Evolutionary conservation across 2,113 vertebrate species (phyloP), one percentile per base, ranked within the genome.

Genomic region (Labeo catla): DNA sequence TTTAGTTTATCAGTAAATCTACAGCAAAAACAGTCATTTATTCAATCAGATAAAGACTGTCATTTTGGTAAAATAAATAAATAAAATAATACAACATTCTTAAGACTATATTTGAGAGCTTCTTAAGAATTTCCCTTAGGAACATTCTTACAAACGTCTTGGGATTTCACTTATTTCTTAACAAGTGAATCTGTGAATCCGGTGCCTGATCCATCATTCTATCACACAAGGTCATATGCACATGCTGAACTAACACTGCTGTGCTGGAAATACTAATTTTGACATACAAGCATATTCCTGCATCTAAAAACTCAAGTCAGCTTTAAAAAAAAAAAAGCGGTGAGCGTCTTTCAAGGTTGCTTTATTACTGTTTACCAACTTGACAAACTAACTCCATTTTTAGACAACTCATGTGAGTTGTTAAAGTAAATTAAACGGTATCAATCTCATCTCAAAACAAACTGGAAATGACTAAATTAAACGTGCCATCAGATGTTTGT

Each of bases 301-400:
- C 45, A 23, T 50, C 49, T 50, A 76, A 76, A 76, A 76, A 21
- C 72, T 49, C 45, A 73, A 73, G 45, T 49, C 72, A 76, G 72
- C 72, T 76, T 23, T 39, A 39, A 39, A 39, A 39, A 39, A 39
- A 39, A 39, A 39, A 11, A 2, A 47, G 45, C 72, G 13, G 3
- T n/a, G 28, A 76, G 43, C 10, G 43, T 74, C 19, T 74, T 10
- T 74, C 21, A 47, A 47, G 70, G n/a, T 50, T 12, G 1, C 19
- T 50, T 76, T 76, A 49, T 50, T 11, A 76, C 12, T 49, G 45
- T 3, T 28, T 21, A 49, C 47, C 8, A 36, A 12, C 39, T 47
- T 73, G 11, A 73, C 39, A 28, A 50, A 49, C 45, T 23, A 23
- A 72, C 3, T 39, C 15, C 28, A 16, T 36, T 3, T 66, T 68